A percentile compares a stretch with the other conserved stretches of the same genome.
Conservation (phyloP, 2,113 vertebrate species). For the Propithecus coquereli region DNA sequence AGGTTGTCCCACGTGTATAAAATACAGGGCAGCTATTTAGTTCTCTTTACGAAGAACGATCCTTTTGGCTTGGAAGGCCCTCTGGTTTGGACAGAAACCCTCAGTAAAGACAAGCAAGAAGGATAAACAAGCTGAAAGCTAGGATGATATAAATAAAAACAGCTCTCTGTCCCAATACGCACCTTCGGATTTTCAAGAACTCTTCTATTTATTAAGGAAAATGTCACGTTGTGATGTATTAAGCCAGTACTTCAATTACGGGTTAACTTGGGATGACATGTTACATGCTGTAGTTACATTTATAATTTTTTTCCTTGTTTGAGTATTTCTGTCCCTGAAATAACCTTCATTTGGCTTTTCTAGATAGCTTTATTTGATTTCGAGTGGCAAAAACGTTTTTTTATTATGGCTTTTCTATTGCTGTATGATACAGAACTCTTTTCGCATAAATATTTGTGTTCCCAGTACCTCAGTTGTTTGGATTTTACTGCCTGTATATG, state of each 20-base stretch:
- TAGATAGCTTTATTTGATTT: conserved; percentile 87
- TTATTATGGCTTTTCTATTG: conserved; percentile 86
- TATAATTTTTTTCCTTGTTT: conserved; percentile 79
- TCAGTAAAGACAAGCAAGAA: conserved; percentile 75
- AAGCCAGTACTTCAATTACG: conserved; percentile 92
- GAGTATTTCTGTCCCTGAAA: conserved; percentile 86
- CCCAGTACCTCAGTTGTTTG: conserved; percentile 94
- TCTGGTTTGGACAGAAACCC: conserved; percentile 74
- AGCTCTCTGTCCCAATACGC: conserved; percentile 85
- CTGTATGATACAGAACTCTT: conserved; percentile 88
- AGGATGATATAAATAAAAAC: conserved; percentile 75
- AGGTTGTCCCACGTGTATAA: conserved; percentile 74
- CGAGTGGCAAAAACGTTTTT: conserved; percentile 83
- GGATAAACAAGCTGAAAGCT: conserved; percentile 84
- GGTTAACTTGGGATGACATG: conserved; percentile 90
- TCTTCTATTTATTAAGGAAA: conserved; percentile 91
- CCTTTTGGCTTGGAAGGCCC: conserved; percentile 70
- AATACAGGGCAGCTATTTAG: conserved; percentile 78
- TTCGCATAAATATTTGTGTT: conserved; percentile 92
- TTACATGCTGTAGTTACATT: conserved; percentile 89
- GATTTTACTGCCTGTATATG: conserved; percentile 94
- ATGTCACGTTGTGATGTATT: conserved; percentile 91
- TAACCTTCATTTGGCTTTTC: conserved; percentile 84
- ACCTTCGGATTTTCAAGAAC: conserved; percentile 88
- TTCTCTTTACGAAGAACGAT: conserved; percentile 76